Percentiles rank a stretch among this genome's conserved stretches.
These are phyloP conservation scores for Metellina segmentata DNA, from an alignment of 2,888 invertebrate genomes.

Conservation along the genomic window DNA sequence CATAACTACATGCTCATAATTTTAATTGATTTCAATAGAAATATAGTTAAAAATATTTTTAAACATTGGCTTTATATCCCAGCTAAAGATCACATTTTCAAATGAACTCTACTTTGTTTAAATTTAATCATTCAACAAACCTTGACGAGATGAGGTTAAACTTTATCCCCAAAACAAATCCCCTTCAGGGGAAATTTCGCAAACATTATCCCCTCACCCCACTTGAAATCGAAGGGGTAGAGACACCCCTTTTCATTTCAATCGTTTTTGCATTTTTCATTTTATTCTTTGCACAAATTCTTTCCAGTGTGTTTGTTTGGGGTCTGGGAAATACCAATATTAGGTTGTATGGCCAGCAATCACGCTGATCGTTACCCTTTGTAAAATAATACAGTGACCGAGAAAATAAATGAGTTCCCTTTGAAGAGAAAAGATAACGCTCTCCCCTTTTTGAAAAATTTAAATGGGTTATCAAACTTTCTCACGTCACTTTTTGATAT, in stretches of 20 bases:
- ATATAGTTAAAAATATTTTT: too few species aligned
- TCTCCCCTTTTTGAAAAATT: neutral
- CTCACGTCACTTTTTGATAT: constrained; percentile 33
- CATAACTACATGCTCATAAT: too few species aligned
- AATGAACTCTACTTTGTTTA: neutral
- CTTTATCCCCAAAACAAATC: constrained; percentile 18
- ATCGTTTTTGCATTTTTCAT: constrained; percentile 49
- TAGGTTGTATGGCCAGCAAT: constrained; percentile 34
- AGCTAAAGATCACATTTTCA: too few species aligned
- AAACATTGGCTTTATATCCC: too few species aligned
- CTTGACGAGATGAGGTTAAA: neutral
- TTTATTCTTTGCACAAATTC: constrained; percentile 8
- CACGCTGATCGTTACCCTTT: constrained; percentile 47
- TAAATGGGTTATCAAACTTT: constrained; percentile 34
- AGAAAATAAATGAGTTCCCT: constrained; percentile 37
- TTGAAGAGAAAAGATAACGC: constrained; percentile 7
- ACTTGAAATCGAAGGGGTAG: constrained; percentile 49
- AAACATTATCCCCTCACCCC: neutral
- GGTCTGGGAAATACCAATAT: constrained; percentile 69
- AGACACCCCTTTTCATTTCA: constrained; percentile 52
- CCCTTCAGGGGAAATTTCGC: neutral
- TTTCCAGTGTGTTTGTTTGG: constrained; percentile 33
- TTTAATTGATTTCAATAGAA: too few species aligned
- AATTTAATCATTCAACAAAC: neutral
- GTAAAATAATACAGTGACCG: constrained; percentile 23